phyloP scores from a whole-genome alignment of 2,113 vertebrate genomes.

The Gracilinanus agilis region DNA sequence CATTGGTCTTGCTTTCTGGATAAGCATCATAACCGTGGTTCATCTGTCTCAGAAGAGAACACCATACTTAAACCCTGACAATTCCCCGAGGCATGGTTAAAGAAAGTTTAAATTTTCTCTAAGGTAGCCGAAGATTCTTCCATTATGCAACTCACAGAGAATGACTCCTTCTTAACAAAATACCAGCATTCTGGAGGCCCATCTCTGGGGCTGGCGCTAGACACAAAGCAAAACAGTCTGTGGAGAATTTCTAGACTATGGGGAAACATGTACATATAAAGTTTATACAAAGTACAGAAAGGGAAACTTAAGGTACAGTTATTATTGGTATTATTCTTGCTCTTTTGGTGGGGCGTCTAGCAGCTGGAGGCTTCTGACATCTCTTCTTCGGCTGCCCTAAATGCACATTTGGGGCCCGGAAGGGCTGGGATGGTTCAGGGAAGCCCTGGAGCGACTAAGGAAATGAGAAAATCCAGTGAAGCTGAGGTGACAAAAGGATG shows the following conservation, averaged over 20 bases:
- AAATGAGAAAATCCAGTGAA: not conserved
- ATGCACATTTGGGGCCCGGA: not conserved
- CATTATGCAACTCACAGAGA: not conserved
- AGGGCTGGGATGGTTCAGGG: not conserved
- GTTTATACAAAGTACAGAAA: not conserved
- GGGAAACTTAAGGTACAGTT: not conserved
- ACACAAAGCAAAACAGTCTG: not conserved
- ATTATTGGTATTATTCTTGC: not conserved
- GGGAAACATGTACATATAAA: not conserved
- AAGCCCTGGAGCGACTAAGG: not conserved
- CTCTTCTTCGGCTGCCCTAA: not conserved
- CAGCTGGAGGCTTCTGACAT: not conserved
- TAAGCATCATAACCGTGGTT: not conserved
- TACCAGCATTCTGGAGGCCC: not conserved
- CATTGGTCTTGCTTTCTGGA: not conserved
- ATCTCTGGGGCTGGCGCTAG: not conserved
- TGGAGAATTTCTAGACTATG: not conserved
- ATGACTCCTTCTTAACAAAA: not conserved
- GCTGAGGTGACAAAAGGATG: not conserved
- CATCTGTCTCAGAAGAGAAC: not conserved
- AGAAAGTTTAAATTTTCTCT: not conserved
- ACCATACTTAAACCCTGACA: not conserved
- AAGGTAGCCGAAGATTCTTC: not conserved
- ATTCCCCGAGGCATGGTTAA: not conserved
- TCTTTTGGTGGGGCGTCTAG: not conserved